Evolutionary conservation across 2,888 invertebrate genomes (phyloP), one percentile per base, ranked within the genome.

Genomic region (Drosophila mulleri): DNA sequence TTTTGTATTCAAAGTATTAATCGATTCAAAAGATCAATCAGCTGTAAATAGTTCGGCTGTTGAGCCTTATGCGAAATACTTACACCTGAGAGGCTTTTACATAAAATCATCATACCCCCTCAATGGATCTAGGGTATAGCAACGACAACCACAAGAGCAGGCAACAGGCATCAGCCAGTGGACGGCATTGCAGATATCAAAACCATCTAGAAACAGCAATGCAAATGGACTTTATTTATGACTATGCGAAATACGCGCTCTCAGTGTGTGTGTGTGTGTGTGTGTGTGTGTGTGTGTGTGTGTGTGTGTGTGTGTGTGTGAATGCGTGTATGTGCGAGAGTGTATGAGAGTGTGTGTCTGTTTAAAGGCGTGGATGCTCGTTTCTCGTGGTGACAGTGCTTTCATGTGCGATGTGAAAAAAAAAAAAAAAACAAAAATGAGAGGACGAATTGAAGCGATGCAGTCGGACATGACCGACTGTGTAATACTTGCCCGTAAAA

Each of bases 221-320:
- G 82, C 81, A 83, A 81, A 83, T 83, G 78, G 64, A 70, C 72
- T 83, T 86, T 82, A 86, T 86, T 82, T 83, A 87, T 82, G 87
- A 64, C 67, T 71, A 53, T 72, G 64, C 67, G 56, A 44, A 79
- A 80, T 65, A 50, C 70, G 62, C 59, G 37, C 18, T 12, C 48
- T 11, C 29, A 3, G n/a, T 18, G 14, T 37, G 23, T 41, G 11
- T 32, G 16, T 16, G 44, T 11, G 2, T 18, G 16, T 39, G 20
- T 52, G 20, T 39, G 12, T n/a, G n/a, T n/a, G n/a, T n/a, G n/a
- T n/a, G n/a, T n/a, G n/a, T n/a, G n/a, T n/a, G n/a, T n/a, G n/a
- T 42, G 14, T 18, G 41, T 14, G 29, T 48, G 44, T 39, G n/a
- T 18, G 57, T 48, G 26, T 16, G 20, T 35, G 29, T 18, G 41